Conservation (phyloP, 2,113 vertebrate species). For the Prietella phreatophila region DNA sequence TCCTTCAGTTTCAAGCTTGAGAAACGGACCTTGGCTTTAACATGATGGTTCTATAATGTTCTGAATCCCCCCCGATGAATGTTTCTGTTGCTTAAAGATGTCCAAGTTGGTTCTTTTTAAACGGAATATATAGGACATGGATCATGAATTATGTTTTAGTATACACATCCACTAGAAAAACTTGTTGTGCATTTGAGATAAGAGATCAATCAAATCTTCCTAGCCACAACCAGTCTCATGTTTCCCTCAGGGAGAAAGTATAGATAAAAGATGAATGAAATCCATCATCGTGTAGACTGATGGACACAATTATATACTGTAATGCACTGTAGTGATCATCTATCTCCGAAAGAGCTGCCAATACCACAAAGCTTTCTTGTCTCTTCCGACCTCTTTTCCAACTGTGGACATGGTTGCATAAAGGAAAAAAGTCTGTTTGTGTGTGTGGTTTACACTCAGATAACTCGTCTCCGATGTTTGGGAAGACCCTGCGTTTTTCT, state of each 20-base stretch:
- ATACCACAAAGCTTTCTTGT: conserved; percentile 10
- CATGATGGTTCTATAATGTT: neutral
- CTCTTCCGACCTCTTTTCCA: neutral
- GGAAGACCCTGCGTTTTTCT: neutral
- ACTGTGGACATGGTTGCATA: neutral
- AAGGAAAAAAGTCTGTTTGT: neutral
- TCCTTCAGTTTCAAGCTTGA: neutral
- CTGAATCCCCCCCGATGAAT: neutral
- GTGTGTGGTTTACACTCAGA: neutral
- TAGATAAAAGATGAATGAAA: neutral
- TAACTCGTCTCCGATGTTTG: neutral
- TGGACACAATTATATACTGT: conserved; percentile 1
- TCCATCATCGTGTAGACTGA: neutral
- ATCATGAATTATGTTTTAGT: neutral
- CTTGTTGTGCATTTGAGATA: conserved; percentile 21
- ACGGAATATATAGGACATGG: neutral
- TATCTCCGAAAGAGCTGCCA: neutral
- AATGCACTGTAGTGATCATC: neutral
- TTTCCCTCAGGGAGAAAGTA: conserved; percentile 7
- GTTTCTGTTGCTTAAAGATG: neutral
- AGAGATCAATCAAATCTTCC: neutral
- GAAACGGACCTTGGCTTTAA: neutral
- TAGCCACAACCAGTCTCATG: neutral
- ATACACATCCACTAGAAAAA: conserved; percentile 16
- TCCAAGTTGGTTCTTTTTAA: neutral